Evolutionary conservation across 2,888 invertebrate genomes (phyloP).

Genomic region (Eupelmus urozonus): DNA sequence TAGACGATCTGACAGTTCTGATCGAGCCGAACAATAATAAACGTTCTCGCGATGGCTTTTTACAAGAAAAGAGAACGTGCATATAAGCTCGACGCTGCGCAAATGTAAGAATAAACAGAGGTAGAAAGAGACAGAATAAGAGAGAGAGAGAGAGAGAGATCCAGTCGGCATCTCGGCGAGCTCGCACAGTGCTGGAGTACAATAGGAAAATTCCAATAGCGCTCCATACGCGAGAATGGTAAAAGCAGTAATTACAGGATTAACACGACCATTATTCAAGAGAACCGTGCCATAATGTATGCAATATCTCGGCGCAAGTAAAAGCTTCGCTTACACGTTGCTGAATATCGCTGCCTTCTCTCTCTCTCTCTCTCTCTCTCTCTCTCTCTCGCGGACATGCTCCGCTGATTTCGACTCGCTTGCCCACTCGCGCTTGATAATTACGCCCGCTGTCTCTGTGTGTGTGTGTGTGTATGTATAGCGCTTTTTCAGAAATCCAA

Average conservation of each 20-base stretch:
- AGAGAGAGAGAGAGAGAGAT: not conserved
- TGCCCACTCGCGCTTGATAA: not conserved
- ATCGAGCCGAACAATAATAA: too few species aligned
- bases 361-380: too few species aligned
- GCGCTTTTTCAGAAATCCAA: not conserved
- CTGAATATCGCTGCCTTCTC: too few species aligned
- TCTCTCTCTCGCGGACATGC: slow-evolving; percentile 1
- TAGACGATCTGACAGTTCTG: too few species aligned
- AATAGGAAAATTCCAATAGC: slow-evolving; percentile 51
- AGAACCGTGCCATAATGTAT: not conserved
- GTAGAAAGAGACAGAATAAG: not conserved
- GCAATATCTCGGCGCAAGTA: not conserved
- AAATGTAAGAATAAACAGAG: too few species aligned
- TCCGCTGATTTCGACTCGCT: slow-evolving; percentile 13
- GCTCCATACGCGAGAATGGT: not conserved
- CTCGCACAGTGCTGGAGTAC: slow-evolving; percentile 4
- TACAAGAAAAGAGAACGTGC: too few species aligned
- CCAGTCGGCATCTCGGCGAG: slow-evolving; percentile 6
- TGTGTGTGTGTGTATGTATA: too few species aligned
- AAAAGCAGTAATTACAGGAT: slow-evolving; percentile 53
- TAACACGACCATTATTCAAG: slow-evolving; percentile 47
- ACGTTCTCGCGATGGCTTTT: too few species aligned
- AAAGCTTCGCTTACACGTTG: not conserved
- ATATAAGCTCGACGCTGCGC: too few species aligned
- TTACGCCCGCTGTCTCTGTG: not conserved